These are phyloP conservation scores for Bemisia tabaci DNA, from an alignment of 1,140 invertebrate species.

Conservation along the genomic window DNA sequence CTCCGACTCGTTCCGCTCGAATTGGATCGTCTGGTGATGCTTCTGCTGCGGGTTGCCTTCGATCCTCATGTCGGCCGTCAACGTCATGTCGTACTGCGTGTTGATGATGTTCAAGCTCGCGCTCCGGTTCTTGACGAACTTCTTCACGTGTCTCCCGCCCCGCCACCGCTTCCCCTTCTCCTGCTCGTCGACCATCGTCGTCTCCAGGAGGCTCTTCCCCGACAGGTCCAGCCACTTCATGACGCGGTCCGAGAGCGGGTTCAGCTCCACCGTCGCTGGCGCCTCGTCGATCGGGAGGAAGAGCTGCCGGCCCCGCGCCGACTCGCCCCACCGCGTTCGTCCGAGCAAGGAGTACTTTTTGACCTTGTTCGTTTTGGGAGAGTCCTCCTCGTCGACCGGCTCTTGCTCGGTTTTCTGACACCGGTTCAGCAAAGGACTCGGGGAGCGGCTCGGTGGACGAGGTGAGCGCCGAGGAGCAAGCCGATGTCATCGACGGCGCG, in stretches of 20 bases:
- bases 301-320: no score
- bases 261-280: neutral
- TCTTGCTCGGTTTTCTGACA: conserved; percentile 5
- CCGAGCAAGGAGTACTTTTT: neutral
- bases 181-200: neutral
- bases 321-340: no score
- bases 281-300: no score
- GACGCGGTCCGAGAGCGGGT: conserved; percentile 39
- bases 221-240: conserved; percentile 44
- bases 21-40: no score
- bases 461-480: no score
- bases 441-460: no score
- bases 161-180: neutral
- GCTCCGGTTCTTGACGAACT: neutral
- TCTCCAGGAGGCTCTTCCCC: conserved; percentile 19
- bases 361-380: conserved; percentile 8
- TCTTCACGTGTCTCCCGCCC: neutral
- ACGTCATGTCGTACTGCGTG: neutral
- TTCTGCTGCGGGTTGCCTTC: no score
- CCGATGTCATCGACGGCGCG: neutral
- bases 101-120: neutral
- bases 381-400: neutral
- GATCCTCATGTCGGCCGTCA: no score
- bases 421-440: neutral
- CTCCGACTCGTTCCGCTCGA: no score